phyloP scores from a whole-genome alignment of 2,113 vertebrate species.

The Menura novaehollandiae region DNA sequence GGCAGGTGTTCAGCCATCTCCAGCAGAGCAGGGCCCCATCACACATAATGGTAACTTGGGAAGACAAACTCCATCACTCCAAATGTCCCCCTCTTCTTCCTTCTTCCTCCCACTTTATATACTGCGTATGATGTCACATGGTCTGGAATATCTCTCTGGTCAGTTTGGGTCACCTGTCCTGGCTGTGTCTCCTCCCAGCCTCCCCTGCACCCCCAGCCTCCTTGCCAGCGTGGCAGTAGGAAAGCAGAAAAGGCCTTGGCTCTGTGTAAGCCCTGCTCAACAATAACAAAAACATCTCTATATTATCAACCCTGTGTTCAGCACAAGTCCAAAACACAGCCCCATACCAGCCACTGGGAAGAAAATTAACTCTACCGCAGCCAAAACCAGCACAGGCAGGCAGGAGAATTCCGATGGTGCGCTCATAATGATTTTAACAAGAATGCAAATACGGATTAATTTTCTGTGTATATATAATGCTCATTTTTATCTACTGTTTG shows the following conservation, averaged over 20 bases:
- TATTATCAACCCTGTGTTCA: neutral
- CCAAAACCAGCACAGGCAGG: neutral
- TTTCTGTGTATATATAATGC: neutral
- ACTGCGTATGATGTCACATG: neutral
- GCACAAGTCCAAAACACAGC: neutral
- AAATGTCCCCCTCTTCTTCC: neutral
- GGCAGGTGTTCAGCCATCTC: neutral
- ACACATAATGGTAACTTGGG: neutral
- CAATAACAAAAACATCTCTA: neutral
- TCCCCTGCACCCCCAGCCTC: neutral
- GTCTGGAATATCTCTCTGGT: neutral
- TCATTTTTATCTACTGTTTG: neutral
- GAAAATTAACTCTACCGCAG: neutral
- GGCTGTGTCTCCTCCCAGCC: neutral
- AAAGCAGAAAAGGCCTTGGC: neutral
- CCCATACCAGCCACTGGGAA: too few relatives aligned
- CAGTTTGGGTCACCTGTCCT: neutral
- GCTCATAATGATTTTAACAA: neutral
- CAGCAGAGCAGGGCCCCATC: accelerated
- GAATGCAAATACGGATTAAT: neutral
- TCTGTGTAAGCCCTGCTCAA: neutral
- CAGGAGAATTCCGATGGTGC: neutral
- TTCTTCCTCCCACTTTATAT: neutral
- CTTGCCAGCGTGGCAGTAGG: accelerated
- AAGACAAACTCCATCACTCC: neutral